phyloP scores from a whole-genome alignment of 2,797 vertebrate species.

The Sebastes steindachneri region DNA sequence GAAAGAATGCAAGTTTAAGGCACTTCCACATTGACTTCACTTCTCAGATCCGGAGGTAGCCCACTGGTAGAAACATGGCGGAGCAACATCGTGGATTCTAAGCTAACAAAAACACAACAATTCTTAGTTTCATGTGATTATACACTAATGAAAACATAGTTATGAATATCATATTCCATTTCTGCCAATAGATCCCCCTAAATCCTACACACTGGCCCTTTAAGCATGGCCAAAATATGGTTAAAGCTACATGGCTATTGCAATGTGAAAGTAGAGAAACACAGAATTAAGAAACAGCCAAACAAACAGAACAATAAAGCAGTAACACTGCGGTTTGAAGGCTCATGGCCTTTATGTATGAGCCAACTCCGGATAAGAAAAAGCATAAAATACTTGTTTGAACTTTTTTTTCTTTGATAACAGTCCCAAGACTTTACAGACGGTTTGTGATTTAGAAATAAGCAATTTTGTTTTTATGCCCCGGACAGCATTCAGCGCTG shows the following conservation, averaged over 20 bases:
- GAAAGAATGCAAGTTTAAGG: too few species aligned
- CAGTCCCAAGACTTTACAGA: slow-evolving; percentile 8
- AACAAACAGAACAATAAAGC: slow-evolving; percentile 13
- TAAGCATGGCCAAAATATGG: neutral
- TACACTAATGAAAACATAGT: too few species aligned
- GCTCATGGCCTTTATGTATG: neutral
- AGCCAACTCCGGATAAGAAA: slow-evolving; percentile 1
- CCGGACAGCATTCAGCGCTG: neutral
- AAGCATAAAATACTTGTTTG: slow-evolving; percentile 4
- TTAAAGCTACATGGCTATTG: neutral
- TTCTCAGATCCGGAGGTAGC: too few species aligned
- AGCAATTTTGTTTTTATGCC: neutral
- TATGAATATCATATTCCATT: too few species aligned
- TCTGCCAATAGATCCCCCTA: too few species aligned
- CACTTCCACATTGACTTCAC: too few species aligned
- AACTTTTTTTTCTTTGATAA: slow-evolving; percentile 1
- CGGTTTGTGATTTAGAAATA: neutral
- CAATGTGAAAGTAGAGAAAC: neutral
- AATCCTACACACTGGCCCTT: too few species aligned
- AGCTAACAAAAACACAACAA: too few species aligned
- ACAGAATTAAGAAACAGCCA: neutral
- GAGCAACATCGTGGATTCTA: too few species aligned
- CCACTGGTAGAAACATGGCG: too few species aligned
- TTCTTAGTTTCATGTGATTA: too few species aligned
- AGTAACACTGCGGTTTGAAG: neutral